These are phyloP conservation scores for Labeo rohita DNA, from an alignment of 2,113 vertebrate species.

Conservation along the genomic window DNA sequence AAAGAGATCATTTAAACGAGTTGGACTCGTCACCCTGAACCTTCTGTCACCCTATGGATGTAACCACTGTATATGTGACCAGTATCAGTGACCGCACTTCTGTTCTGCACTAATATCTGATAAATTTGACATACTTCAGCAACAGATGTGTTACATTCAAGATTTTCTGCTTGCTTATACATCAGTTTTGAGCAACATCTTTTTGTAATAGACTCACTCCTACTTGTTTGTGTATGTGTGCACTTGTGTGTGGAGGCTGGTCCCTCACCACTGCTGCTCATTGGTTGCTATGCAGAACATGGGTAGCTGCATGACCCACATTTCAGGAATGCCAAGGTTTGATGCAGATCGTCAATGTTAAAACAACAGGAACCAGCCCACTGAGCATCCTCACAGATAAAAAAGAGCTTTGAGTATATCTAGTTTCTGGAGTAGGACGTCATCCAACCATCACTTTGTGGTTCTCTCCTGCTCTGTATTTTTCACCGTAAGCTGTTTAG, in stretches of 20 bases:
- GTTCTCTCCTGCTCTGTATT: slow-evolving; percentile 16
- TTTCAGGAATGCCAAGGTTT: slow-evolving; percentile 64
- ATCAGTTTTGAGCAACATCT: background rate
- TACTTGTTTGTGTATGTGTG: slow-evolving; percentile 24
- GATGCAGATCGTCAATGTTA: slow-evolving; percentile 66
- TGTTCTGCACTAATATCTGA: background rate
- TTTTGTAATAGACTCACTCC: slow-evolving; percentile 19
- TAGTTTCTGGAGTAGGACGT: background rate
- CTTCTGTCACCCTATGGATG: slow-evolving; percentile 45
- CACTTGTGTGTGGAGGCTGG: slow-evolving; percentile 15
- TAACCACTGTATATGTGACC: background rate
- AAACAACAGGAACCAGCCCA: slow-evolving; percentile 57
- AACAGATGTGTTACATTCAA: background rate
- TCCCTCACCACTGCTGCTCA: slow-evolving; percentile 47
- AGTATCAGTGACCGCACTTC: background rate
- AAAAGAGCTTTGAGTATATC: background rate
- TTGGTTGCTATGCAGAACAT: slow-evolving; percentile 61
- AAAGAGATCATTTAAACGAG: background rate
- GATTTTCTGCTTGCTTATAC: background rate
- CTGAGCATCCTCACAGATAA: slow-evolving; percentile 14
- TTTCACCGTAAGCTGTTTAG: slow-evolving; percentile 35
- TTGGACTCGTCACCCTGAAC: slow-evolving; percentile 1
- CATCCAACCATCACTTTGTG: slow-evolving; percentile 1
- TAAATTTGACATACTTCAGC: background rate
- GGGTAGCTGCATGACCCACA: slow-evolving; percentile 68